Conservation (phyloP, 35 echinoderm and acorn worm genomes). For the Stichopus chloronotus region DNA sequence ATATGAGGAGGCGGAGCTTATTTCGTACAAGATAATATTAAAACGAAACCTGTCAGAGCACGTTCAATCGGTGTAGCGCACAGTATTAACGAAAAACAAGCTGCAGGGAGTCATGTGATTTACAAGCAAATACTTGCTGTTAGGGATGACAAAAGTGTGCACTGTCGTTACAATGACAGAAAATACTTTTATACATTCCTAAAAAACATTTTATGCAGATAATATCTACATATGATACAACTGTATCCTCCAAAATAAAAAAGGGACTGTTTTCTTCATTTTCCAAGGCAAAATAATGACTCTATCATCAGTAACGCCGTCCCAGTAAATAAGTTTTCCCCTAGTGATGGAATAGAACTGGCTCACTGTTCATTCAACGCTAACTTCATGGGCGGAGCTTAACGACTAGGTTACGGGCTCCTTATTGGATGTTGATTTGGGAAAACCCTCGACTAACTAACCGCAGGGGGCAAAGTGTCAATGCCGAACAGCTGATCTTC, state of each 20-base stretch:
- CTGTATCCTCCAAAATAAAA: too few relatives aligned
- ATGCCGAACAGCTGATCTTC: conserved; percentile 50
- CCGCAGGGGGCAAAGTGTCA: conserved; percentile 54
- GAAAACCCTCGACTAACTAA: not conserved
- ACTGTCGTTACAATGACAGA: too few relatives aligned
- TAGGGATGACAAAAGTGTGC: not conserved
- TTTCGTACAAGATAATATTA: conserved; percentile 8
- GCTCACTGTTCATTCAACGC: conserved; percentile 29
- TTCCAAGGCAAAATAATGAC: not conserved
- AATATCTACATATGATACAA: too few relatives aligned
- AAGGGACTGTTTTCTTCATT: not conserved
- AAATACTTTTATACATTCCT: too few relatives aligned
- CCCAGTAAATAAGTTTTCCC: not conserved
- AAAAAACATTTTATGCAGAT: too few relatives aligned
- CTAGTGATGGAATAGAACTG: not conserved
- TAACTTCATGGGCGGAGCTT: not conserved
- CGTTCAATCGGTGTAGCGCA: not conserved
- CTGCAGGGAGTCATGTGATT: conserved; percentile 30
- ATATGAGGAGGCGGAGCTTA: conserved; percentile 6
- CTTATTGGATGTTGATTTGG: conserved; percentile 27
- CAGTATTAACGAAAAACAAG: not conserved
- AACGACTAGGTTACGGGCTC: conserved; percentile 20
- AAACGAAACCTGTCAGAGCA: conserved; percentile 58
- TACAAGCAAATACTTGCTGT: not conserved
- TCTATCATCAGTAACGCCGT: not conserved